Evolutionary conservation across 2,113 vertebrate genomes (phyloP), one percentile per base, ranked within the genome.

Genomic region (Strix uralensis): DNA sequence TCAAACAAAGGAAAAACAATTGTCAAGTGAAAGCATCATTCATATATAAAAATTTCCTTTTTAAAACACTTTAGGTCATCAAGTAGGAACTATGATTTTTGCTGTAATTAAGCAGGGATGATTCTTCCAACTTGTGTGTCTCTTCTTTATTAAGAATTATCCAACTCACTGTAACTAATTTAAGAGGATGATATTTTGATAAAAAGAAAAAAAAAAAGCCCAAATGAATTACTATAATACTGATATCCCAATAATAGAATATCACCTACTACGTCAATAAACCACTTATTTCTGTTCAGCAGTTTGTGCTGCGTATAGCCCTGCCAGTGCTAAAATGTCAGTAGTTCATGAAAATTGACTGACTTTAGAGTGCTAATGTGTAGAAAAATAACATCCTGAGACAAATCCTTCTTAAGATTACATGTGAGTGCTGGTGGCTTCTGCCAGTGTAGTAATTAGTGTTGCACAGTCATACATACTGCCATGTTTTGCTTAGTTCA

Each of bases 371-470:
- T 81, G 34, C 21, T 40, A 82, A 49, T 8, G 9, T 55, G 52
- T 54, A 88, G 52, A 63, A 94, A 89, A 95, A 58, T 9, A 74
- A 32, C 27, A 26, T 61, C 59, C 69, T 81, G 86, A 67, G 61
- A 75, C 90, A 91, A 88, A 95, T 19, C 26, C 61, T 92, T 49
- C 49, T 51, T 94, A 72, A 47, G 27, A 55, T 83, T 70, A 27
- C n/a, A 23, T 6, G 11, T 29, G 66, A 73, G 29, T 34, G 36
- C 51, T 2, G 4, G 72, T 52, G 47, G 51, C 57, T 95, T 47
- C 75, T 83, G 51, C 25, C 51, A 52, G 38, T 23, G 55, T 21
- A 62, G 38, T 67, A 88, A 97, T 94, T 91, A 92, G 46, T 63
- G n/a, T 30, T 63, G 46, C n/a, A 18, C 2, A 8, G 55, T 90